A percentile compares a stretch with the other conserved stretches of the same genome.
Evolutionary conservation across 2,888 invertebrate genomes (phyloP).

Genomic region (Acleris cristana): DNA sequence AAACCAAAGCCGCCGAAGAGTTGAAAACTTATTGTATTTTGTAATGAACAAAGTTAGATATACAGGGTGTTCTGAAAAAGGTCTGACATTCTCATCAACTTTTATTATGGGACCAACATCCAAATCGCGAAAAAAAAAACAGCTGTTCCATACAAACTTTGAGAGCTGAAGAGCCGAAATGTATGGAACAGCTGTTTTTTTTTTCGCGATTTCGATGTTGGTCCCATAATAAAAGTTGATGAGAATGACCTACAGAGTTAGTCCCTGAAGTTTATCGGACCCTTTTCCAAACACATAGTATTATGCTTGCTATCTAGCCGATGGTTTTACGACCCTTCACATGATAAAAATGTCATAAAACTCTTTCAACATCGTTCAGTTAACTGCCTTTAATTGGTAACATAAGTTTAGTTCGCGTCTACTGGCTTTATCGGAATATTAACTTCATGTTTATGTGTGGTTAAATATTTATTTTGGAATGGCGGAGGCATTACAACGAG

Average conservation of each 20-base stretch:
- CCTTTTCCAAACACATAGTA: too few species aligned
- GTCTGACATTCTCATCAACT: too few species aligned
- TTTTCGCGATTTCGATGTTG: too few species aligned
- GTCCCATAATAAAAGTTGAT: too few species aligned
- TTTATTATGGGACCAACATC: too few species aligned
- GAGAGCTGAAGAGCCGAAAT: too few species aligned
- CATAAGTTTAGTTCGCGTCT: slow-evolving; percentile 14
- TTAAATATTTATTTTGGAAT: slow-evolving; percentile 12
- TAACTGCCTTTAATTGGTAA: slow-evolving; percentile 26
- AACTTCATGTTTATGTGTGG: slow-evolving; percentile 11
- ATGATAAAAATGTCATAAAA: slow-evolving; percentile 36
- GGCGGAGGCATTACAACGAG: not conserved
- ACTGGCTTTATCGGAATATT: slow-evolving; percentile 10
- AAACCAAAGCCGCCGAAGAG: not conserved
- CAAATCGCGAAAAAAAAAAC: too few species aligned
- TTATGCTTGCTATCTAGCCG: slow-evolving; percentile 4
- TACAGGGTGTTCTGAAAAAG: too few species aligned
- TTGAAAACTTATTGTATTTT: not conserved
- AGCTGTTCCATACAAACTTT: too few species aligned
- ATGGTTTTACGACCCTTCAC: slow-evolving; percentile 15
- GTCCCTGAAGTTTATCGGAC: too few species aligned
- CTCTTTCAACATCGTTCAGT: slow-evolving; percentile 25
- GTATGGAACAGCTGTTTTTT: too few species aligned
- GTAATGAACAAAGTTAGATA: slow-evolving; percentile 3
- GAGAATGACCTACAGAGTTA: too few species aligned